Evolutionary conservation across 2,113 vertebrate species (phyloP).

Genomic region (Heterotis niloticus): DNA sequence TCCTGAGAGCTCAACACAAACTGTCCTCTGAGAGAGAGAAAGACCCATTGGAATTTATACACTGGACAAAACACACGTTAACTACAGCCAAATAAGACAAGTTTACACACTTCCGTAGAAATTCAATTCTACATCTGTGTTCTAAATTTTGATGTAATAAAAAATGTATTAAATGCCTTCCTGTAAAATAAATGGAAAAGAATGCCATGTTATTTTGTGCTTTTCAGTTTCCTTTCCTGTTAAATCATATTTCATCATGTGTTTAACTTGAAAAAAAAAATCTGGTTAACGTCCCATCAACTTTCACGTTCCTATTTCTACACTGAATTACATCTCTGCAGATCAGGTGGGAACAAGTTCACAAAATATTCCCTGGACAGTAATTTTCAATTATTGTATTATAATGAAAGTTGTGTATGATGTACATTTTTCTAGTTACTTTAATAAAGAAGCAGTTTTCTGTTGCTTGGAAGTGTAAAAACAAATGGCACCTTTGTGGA

Average conservation of each 20-base stretch:
- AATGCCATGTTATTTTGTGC: too few species aligned
- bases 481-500: neutral
- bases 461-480: neutral
- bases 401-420: too few species aligned
- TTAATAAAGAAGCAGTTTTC: too few species aligned
- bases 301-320: too few species aligned
- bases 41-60: conserved; percentile 10
- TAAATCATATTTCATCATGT: too few species aligned
- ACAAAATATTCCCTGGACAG: neutral
- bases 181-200: too few species aligned
- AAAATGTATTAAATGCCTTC: neutral
- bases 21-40: conserved; percentile 52
- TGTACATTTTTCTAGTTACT: neutral
- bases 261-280: too few species aligned
- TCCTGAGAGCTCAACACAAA: conserved; percentile 47
- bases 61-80: neutral
- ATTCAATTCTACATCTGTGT: neutral
- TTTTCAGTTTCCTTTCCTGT: too few species aligned
- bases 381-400: neutral
- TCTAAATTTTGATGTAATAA: neutral
- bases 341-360: neutral
- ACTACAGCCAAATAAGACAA: neutral
- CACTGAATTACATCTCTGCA: too few species aligned
- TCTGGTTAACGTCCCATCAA: too few species aligned
- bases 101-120: neutral